A percentile compares a stretch with the other conserved stretches of the same genome.
Conservation (phyloP, 2,113 vertebrate genomes). For the Rattus norvegicus region DNA sequence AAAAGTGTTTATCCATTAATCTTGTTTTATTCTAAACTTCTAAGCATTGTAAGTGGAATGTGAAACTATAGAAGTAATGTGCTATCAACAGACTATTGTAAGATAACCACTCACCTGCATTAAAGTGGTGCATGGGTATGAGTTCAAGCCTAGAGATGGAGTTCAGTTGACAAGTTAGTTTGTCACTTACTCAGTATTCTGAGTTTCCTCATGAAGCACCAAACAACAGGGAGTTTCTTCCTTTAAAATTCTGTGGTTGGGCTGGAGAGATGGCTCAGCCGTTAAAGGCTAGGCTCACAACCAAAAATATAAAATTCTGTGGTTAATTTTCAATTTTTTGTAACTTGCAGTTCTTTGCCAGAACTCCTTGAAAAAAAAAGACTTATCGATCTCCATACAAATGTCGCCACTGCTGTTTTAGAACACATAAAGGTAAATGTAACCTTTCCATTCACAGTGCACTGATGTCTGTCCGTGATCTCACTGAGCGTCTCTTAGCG, state of each 20-base stretch:
- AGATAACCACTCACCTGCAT: conserved; percentile 6
- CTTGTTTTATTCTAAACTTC: conserved; percentile 56
- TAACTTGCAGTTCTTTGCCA: conserved; percentile 93
- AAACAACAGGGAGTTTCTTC: not conserved
- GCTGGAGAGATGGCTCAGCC: no score
- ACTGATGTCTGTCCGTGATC: not conserved
- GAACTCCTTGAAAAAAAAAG: conserved; percentile 98
- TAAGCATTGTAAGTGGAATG: conserved; percentile 28
- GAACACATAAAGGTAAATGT: conserved; percentile 97
- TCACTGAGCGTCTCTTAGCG: not conserved
- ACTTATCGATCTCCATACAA: conserved; percentile 98
- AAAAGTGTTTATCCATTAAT: conserved; percentile 48
- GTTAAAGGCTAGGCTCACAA: no score
- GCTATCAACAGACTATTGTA: conserved; percentile 31
- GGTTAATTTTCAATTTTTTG: conserved; percentile 78
- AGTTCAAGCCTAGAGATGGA: not conserved
- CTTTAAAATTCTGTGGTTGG: no score
- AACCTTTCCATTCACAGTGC: not conserved
- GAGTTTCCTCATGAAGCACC: conserved; percentile 31
- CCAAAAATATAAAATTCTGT: no score
- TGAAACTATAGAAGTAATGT: conserved; percentile 36
- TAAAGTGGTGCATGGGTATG: not conserved
- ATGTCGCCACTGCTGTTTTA: conserved; percentile 97
- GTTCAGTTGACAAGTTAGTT: conserved; percentile 3
- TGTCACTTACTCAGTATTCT: conserved; percentile 42